Base-by-base conservation (phyloP, 2,888 invertebrate genomes). In the Stegana nigrithorax region DNA sequence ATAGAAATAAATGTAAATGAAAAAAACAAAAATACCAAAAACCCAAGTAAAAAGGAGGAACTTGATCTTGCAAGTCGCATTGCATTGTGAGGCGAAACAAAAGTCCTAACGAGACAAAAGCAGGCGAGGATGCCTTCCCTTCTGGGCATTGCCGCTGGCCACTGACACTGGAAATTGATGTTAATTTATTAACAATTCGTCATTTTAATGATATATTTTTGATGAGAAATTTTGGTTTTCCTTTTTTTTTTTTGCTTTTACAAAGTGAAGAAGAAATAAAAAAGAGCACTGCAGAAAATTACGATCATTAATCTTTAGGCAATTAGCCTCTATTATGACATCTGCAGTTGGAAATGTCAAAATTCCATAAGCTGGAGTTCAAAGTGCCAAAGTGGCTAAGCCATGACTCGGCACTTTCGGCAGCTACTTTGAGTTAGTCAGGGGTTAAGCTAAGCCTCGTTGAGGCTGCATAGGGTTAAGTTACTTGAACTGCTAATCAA, bases 111-210 rank as follows among this genome's bases (percentile, higher is more conserved):
- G n/a, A n/a, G n/a, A n/a, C n/a, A n/a, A n/a, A n/a, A n/a, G n/a
- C n/a, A n/a, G n/a, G n/a, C n/a, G n/a, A n/a, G n/a, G n/a, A n/a
- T n/a, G n/a, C n/a, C n/a, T n/a, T n/a, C n/a, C n/a, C n/a, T n/a
- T n/a, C n/a, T n/a, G 70, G 65, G 62, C 63, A 72, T 50, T 39
- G 75, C 71, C 69, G 62, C 62, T 56, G 67, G 67, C 67, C 62
- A 68, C 26, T 76, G 78, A 70, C 71, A 70, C 73, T 65, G 73
- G 67, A 78, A 81, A 81, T 82, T 81, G 78, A 73, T 71, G 73
- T 72, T 75, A 76, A 78, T 76, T 76, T 73, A 71, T 62, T 68
- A 69, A 70, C 64, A 72, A 72, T 78, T 76, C 73, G 68, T 81
- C 75, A 82, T 67, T 70, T 63, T 65, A 32, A 60, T 53, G 17